These are phyloP conservation scores for Octodon degus DNA, from an alignment of 2,113 vertebrate species.

Conservation along the genomic window DNA sequence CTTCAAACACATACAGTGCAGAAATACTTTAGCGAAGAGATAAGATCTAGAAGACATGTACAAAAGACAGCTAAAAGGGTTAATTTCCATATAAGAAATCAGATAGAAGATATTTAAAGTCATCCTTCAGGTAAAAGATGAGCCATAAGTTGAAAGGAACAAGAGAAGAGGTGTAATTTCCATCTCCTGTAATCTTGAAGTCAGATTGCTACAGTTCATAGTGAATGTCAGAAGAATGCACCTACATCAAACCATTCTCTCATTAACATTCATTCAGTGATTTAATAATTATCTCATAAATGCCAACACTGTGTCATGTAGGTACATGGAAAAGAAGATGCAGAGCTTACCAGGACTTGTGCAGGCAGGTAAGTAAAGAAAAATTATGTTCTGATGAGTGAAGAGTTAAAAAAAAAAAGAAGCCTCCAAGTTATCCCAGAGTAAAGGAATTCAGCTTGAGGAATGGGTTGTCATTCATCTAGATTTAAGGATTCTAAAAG, in stretches of 20 bases:
- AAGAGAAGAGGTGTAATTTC: not conserved
- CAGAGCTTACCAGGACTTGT: not conserved
- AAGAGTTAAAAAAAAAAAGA: not conserved
- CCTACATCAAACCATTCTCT: not conserved
- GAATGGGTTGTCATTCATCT: not conserved
- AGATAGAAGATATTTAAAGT: not conserved
- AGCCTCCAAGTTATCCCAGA: not conserved
- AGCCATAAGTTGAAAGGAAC: constrained; percentile 50
- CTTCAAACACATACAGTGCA: not conserved
- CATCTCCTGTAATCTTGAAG: not conserved
- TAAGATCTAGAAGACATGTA: not conserved
- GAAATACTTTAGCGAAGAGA: not conserved
- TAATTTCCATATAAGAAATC: not conserved
- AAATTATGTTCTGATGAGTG: not conserved
- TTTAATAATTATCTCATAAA: not conserved
- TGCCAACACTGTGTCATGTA: not conserved
- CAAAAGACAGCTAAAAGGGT: not conserved
- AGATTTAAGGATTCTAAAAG: not conserved
- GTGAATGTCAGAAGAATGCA: not conserved
- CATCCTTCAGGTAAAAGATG: constrained; percentile 25
- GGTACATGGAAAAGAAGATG: not conserved
- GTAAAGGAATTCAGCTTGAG: not conserved
- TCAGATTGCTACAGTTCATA: not conserved
- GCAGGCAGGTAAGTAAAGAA: not conserved
- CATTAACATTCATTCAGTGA: not conserved